A percentile compares a stretch with the other conserved stretches of the same genome.
Conservation (phyloP, 2,888 invertebrate species). For the Ectemnius lituratus region DNA sequence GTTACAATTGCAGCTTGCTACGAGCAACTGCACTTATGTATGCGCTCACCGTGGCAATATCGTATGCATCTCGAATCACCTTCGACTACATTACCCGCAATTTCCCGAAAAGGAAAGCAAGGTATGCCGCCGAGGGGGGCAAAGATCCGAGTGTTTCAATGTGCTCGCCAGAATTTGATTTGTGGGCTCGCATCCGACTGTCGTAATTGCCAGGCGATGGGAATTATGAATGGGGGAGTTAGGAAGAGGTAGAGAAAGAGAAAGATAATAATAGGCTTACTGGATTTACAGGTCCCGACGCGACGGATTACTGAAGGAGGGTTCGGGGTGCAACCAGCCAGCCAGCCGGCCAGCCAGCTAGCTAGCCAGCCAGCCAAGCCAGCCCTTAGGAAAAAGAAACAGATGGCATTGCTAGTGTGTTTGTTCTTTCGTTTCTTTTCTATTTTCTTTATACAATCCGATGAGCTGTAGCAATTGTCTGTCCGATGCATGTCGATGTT, state of each 20-base stretch:
- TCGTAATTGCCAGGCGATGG: not conserved
- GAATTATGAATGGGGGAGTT: too few species aligned
- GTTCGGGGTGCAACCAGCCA: constrained; percentile 17
- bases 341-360: too few species aligned
- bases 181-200: not conserved
- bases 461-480: constrained; percentile 41
- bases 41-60: too few species aligned
- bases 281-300: constrained; percentile 72
- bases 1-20: too few species aligned
- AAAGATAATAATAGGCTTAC: constrained; percentile 31
- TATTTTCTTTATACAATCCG: constrained; percentile 62
- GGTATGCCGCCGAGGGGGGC: not conserved
- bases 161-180: constrained; percentile 5
- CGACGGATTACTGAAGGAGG: constrained; percentile 71
- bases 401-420: constrained; percentile 65
- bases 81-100: too few species aligned
- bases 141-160: constrained; percentile 1
- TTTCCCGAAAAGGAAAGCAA: too few species aligned
- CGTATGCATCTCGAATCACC: too few species aligned
- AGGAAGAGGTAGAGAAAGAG: too few species aligned
- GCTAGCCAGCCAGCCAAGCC: too few species aligned
- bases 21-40: too few species aligned
- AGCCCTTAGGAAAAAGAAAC: constrained; percentile 39
- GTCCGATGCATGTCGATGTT: constrained; percentile 21
- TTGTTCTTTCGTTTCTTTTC: constrained; percentile 58